Evolutionary conservation across 2,113 vertebrate species (phyloP).

Genomic region (Synchiropus splendidus): DNA sequence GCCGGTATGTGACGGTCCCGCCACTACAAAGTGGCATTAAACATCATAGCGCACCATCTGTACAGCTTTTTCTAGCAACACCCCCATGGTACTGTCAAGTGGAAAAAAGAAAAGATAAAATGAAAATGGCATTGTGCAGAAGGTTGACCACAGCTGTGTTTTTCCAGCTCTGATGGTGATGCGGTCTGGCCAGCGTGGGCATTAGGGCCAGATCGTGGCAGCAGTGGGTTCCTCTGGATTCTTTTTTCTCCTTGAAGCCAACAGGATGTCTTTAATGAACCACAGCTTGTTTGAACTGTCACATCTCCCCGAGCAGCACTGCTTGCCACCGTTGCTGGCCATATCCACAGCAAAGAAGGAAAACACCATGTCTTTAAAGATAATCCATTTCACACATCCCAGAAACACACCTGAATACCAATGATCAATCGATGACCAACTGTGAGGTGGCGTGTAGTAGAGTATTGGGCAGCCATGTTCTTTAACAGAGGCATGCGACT

Average conservation of each 20-base stretch:
- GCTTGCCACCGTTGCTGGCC: constrained; percentile 14
- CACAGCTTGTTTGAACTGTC: constrained; percentile 53
- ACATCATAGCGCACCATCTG: constrained; percentile 40
- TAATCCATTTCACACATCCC: no score
- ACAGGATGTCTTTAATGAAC: constrained; percentile 62
- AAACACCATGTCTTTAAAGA: constrained; percentile 11
- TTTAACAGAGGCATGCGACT: no score
- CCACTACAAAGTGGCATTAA: constrained; percentile 47
- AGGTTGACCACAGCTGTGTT: constrained; percentile 37
- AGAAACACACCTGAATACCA: no score
- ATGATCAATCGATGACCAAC: no score
- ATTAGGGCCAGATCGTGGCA: constrained; percentile 41
- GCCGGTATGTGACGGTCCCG: constrained; percentile 13
- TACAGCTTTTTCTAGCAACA: constrained; percentile 17
- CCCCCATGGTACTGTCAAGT: constrained; percentile 10
- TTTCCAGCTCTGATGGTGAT: constrained; percentile 39
- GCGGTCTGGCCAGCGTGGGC: constrained; percentile 51
- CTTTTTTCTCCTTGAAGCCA: constrained; percentile 30
- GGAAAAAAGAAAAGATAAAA: constrained; percentile 39
- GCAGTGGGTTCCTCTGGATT: constrained; percentile 30
- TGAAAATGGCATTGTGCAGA: constrained; percentile 38
- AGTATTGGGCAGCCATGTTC: no score
- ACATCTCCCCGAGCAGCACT: constrained; percentile 30
- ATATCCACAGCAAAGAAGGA: constrained; percentile 15
- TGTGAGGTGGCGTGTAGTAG: no score